phyloP scores from a whole-genome alignment of 2,113 vertebrate genomes.

The Dipodomys ordii region DNA sequence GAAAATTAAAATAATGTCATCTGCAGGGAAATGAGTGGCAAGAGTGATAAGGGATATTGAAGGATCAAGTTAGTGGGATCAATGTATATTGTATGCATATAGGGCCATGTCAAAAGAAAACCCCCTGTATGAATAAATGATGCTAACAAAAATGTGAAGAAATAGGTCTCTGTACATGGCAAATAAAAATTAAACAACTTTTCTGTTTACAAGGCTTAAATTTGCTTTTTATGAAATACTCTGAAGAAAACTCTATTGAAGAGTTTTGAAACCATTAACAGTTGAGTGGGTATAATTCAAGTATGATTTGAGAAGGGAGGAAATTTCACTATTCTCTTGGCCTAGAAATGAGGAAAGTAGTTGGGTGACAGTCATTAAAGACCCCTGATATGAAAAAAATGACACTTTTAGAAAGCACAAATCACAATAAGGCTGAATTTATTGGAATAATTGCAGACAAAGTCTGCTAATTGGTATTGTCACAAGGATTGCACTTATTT shows the following conservation, averaged over 20 bases:
- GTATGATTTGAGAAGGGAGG: rapidly evolving
- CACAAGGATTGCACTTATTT: not conserved
- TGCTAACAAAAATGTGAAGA: too few species aligned
- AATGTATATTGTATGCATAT: too few species aligned
- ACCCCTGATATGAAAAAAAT: not conserved
- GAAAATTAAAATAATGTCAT: too few species aligned
- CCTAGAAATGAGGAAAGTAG: not conserved
- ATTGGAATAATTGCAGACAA: not conserved
- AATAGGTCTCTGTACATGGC: not conserved
- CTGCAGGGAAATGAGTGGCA: too few species aligned
- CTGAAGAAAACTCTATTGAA: not conserved
- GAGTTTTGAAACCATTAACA: not conserved
- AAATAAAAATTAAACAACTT: not conserved
- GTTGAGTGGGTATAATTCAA: not conserved
- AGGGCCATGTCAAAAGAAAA: too few species aligned
- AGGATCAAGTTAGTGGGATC: too few species aligned
- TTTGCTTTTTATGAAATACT: not conserved
- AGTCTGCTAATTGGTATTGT: not conserved
- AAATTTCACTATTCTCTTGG: not conserved
- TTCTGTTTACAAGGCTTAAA: not conserved
- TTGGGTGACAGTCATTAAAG: not conserved
- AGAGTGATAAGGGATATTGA: too few species aligned
- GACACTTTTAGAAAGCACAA: not conserved
- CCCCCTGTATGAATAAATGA: too few species aligned
- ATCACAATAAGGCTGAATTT: not conserved